phyloP scores from a whole-genome alignment of 92 coral and sea anemone species.

The Actinernus sp. region DNA sequence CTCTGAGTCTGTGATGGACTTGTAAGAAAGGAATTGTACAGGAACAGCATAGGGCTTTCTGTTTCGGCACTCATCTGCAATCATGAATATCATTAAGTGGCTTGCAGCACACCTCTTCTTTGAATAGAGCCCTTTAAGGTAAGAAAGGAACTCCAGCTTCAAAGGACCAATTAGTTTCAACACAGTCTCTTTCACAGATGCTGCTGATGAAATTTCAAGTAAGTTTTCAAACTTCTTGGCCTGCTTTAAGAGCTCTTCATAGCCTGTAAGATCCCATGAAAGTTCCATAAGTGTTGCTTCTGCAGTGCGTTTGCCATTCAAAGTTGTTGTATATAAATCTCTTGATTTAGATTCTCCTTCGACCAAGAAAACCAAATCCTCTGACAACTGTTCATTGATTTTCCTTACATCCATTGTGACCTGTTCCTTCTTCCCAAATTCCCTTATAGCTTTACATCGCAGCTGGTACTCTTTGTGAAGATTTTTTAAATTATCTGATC shows the following conservation, averaged over 20 bases:
- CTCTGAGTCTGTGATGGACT: slow-evolving; percentile 50
- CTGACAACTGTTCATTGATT: neutral
- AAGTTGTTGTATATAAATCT: slow-evolving; percentile 19
- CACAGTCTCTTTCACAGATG: too few species aligned
- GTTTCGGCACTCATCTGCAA: slow-evolving; percentile 59
- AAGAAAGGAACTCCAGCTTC: slow-evolving; percentile 6
- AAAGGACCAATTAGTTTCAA: too few species aligned
- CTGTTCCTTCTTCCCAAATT: neutral
- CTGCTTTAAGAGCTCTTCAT: slow-evolving; percentile 48
- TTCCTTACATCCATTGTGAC: neutral
- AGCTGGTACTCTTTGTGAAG: slow-evolving; percentile 29
- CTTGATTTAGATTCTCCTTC: slow-evolving; percentile 22
- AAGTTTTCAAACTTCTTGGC: neutral
- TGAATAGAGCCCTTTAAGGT: slow-evolving; percentile 32
- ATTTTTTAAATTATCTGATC: slow-evolving; percentile 19
- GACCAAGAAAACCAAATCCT: slow-evolving; percentile 37
- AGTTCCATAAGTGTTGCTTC: slow-evolving; percentile 53
- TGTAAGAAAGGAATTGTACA: slow-evolving; percentile 40
- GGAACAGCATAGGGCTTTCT: slow-evolving; percentile 73
- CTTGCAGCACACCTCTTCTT: slow-evolving; percentile 62
- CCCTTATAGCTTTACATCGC: slow-evolving; percentile 13
- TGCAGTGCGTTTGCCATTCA: slow-evolving; percentile 9
- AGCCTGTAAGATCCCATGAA: slow-evolving; percentile 70
- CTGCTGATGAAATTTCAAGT: too few species aligned
- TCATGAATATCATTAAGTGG: slow-evolving; percentile 69